These are phyloP conservation scores for Cynaeus angustus DNA, from an alignment of 2,888 invertebrate genomes.

Conservation along the genomic window DNA sequence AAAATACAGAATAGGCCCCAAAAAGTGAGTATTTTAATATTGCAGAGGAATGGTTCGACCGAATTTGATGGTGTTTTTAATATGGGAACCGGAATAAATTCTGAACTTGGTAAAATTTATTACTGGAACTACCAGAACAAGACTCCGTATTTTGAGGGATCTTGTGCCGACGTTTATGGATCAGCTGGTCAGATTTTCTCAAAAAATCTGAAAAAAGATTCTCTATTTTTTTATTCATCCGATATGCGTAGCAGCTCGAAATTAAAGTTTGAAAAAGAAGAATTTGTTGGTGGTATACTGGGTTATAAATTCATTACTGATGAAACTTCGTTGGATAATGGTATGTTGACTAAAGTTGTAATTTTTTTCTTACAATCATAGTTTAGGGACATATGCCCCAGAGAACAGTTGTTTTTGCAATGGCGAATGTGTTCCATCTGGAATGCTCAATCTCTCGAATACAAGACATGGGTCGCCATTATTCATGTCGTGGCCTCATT, in stretches of 20 bases:
- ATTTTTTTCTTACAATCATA: too few relatives aligned
- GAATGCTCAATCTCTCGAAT: conserved; percentile 84
- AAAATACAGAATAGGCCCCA: too few relatives aligned
- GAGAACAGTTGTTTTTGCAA: conserved; percentile 11
- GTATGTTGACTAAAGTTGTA: background rate
- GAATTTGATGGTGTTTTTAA: conserved; percentile 85
- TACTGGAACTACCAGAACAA: conserved; percentile 79
- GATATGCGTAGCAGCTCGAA: background rate
- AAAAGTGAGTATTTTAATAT: background rate
- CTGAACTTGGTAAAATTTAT: conserved; percentile 81
- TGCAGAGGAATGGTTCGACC: conserved; percentile 84
- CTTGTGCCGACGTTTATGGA: background rate
- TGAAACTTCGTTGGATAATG: background rate
- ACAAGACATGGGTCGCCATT: conserved; percentile 88
- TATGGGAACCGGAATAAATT: conserved; percentile 81
- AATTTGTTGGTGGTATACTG: background rate
- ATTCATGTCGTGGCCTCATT: conserved; percentile 90
- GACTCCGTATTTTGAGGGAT: background rate
- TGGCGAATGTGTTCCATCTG: conserved; percentile 79
- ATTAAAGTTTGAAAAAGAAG: background rate
- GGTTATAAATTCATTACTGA: conserved; percentile 11
- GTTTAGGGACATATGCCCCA: conserved; percentile 7
- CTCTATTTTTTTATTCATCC: background rate
- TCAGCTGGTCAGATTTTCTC: conserved; percentile 13
- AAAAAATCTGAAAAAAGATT: background rate